phyloP scores from a whole-genome alignment of 2,113 vertebrate species.

The Prunella fulvescens region DNA sequence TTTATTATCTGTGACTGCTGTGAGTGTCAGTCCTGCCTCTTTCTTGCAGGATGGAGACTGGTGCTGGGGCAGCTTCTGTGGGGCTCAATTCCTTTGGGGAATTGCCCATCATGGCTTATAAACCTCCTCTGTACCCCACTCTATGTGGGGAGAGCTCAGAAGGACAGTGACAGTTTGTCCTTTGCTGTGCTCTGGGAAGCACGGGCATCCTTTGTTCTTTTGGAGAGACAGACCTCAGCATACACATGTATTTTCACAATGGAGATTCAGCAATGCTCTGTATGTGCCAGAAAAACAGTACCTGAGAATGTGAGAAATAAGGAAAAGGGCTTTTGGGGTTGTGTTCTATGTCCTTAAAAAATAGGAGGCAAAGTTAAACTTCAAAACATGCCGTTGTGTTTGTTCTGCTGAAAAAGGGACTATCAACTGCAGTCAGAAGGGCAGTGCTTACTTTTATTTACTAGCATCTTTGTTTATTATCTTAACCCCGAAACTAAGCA shows the following conservation, averaged over 20 bases:
- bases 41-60: neutral
- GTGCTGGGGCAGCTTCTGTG: neutral
- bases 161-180: neutral
- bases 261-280: neutral
- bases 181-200: neutral
- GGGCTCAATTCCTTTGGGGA: neutral
- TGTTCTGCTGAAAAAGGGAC: neutral
- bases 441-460: neutral
- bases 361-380: neutral
- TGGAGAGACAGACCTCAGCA: neutral
- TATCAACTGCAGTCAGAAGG: neutral
- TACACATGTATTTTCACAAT: accelerated
- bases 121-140: neutral
- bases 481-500: neutral
- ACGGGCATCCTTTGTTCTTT: accelerated
- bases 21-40: neutral
- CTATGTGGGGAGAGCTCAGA: neutral
- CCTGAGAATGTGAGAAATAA: neutral
- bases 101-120: neutral
- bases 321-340: neutral
- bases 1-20: neutral
- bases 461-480: neutral
- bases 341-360: neutral
- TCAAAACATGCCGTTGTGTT: neutral
- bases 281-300: accelerated